A percentile compares a stretch with the other conserved stretches of the same genome.
phyloP scores from a whole-genome alignment of 2,888 invertebrate genomes.

The Aquatica leii region DNA sequence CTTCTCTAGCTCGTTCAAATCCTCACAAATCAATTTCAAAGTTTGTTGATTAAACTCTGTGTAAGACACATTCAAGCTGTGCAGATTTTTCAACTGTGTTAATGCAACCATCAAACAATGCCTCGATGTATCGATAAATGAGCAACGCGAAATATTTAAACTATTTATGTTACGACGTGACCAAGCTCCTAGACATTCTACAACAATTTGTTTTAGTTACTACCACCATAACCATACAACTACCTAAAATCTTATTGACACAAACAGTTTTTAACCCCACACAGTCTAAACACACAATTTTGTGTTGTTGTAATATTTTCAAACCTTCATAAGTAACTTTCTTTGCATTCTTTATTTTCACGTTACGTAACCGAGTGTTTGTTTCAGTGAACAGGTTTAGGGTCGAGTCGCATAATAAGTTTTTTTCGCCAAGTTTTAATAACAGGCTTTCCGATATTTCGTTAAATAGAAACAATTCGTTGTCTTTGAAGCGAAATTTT shows the following conservation, averaged over 20 bases:
- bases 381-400: constrained; percentile 68
- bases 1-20: constrained; percentile 68
- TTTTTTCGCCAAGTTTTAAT: constrained; percentile 64
- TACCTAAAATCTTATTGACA: constrained; percentile 42
- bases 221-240: background rate
- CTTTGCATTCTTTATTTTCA: constrained; percentile 68
- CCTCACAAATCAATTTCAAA: constrained; percentile 71
- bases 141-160: constrained; percentile 69
- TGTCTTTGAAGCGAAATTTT: constrained; percentile 61
- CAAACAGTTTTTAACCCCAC: constrained; percentile 61
- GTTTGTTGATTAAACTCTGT: constrained; percentile 74
- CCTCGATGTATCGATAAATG: constrained; percentile 68
- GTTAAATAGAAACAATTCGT: constrained; percentile 66
- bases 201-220: constrained; percentile 25
- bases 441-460: constrained; percentile 68
- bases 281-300: constrained; percentile 69
- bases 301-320: constrained; percentile 68
- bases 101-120: constrained; percentile 64
- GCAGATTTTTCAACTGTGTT: constrained; percentile 68
- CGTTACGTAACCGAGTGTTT: constrained; percentile 67
- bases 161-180: constrained; percentile 68
- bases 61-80: constrained; percentile 69
- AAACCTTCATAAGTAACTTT: constrained; percentile 67
- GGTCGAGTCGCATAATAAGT: constrained; percentile 67
- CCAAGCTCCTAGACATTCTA: constrained; percentile 72